Percentiles rank a stretch among this genome's conserved stretches.
phyloP scores from a whole-genome alignment of 2,888 invertebrate genomes.

The Limnephilus lunatus region DNA sequence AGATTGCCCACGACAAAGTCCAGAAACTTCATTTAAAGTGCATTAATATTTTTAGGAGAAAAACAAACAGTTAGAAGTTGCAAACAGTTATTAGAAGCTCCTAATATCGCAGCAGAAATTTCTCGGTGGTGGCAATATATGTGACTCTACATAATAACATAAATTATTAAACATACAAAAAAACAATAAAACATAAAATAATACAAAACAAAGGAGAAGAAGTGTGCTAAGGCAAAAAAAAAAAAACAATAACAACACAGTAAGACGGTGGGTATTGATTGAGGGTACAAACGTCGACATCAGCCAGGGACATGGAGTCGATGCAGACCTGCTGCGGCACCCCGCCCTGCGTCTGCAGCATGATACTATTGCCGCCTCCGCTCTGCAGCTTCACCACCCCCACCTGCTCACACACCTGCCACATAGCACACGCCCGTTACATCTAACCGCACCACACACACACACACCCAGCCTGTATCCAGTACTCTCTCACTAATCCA shows the following conservation, averaged over 20 bases:
- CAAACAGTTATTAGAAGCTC: background rate
- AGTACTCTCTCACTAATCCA: too few species aligned
- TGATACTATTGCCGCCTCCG: slow-evolving; percentile 64
- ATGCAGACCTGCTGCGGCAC: slow-evolving; percentile 83
- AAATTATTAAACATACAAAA: background rate
- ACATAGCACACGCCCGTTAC: slow-evolving; percentile 23
- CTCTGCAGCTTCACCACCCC: slow-evolving; percentile 74
- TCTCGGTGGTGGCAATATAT: background rate
- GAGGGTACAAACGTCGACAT: slow-evolving; percentile 83
- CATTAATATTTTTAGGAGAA: background rate
- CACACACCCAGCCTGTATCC: background rate
- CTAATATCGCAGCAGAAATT: background rate
- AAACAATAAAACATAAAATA: background rate
- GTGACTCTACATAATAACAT: background rate
- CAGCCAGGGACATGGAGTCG: slow-evolving; percentile 85
- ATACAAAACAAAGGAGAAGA: slow-evolving; percentile 61
- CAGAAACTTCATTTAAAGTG: background rate
- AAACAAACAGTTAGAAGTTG: too few species aligned
- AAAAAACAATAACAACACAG: slow-evolving; percentile 9
- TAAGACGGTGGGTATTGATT: slow-evolving; percentile 36
- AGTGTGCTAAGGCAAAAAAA: slow-evolving; percentile 52
- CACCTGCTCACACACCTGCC: slow-evolving; percentile 63
- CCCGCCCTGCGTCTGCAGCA: slow-evolving; percentile 59
- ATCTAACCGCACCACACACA: background rate
- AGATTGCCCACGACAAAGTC: background rate